These are phyloP conservation scores for Lampropteryx suffumata DNA, from an alignment of 2,888 invertebrate species.

Conservation along the genomic window DNA sequence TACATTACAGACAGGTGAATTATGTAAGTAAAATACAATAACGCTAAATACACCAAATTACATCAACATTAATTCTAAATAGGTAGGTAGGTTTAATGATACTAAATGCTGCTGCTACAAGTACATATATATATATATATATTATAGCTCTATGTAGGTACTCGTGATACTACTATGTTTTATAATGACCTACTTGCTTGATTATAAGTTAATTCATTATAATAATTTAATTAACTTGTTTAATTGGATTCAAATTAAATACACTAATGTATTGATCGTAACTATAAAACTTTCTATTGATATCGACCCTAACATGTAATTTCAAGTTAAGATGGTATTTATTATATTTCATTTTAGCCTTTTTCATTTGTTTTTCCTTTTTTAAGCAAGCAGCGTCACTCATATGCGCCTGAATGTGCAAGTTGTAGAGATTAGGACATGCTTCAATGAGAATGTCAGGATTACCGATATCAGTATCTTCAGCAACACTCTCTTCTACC, in stretches of 20 bases:
- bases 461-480: constrained; percentile 44
- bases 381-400: constrained; percentile 36
- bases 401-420: constrained; percentile 51
- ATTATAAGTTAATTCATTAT: no score
- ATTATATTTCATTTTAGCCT: constrained; percentile 41
- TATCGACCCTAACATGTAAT: constrained; percentile 32
- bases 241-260: constrained; percentile 57
- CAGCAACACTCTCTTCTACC: constrained; percentile 41
- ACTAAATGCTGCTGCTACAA: no score
- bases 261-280: constrained; percentile 58
- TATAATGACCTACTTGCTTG: neutral
- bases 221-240: constrained; percentile 22
- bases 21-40: no score
- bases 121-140: no score
- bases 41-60: no score
- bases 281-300: constrained; percentile 34
- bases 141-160: no score
- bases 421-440: constrained; percentile 57
- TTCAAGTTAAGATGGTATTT: constrained; percentile 48
- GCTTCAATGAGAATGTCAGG: constrained; percentile 50
- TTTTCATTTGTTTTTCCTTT: constrained; percentile 46
- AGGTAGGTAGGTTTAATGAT: no score
- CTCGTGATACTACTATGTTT: no score
- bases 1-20: no score
- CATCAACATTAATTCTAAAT: no score